These are phyloP conservation scores for Melinopterus prodromus DNA, from an alignment of 2,888 invertebrate genomes.

Conservation along the genomic window DNA sequence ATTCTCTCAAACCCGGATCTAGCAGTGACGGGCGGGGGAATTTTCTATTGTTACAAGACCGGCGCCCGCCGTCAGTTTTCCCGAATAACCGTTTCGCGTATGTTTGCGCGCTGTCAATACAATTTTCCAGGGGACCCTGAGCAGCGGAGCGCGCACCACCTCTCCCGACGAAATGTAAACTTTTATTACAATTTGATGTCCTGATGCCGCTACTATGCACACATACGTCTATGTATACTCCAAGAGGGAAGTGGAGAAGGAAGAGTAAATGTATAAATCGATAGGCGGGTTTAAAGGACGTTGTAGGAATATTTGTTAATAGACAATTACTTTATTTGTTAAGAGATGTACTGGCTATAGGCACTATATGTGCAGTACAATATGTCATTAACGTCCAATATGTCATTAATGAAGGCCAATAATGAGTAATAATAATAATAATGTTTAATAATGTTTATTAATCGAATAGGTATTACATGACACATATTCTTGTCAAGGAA, in stretches of 20 bases:
- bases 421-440: no score
- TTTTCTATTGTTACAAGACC: not conserved
- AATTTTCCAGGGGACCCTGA: not conserved
- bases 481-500: no score
- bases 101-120: not conserved
- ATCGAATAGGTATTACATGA: no score
- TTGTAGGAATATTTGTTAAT: no score
- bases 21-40: not conserved
- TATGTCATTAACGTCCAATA: no score
- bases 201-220: not conserved
- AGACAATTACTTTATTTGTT: no score
- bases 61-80: conserved; percentile 4
- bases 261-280: not conserved
- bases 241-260: not conserved
- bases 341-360: no score
- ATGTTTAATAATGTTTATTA: no score
- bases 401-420: no score
- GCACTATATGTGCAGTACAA: no score
- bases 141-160: not conserved
- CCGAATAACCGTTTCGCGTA: not conserved
- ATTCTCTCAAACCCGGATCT: conserved; percentile 8
- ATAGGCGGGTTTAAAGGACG: not conserved
- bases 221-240: not conserved
- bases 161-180: not conserved
- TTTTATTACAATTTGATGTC: conserved; percentile 4